Base-by-base conservation (phyloP, 2,888 invertebrate species). In the Melitaea athalia region DNA sequence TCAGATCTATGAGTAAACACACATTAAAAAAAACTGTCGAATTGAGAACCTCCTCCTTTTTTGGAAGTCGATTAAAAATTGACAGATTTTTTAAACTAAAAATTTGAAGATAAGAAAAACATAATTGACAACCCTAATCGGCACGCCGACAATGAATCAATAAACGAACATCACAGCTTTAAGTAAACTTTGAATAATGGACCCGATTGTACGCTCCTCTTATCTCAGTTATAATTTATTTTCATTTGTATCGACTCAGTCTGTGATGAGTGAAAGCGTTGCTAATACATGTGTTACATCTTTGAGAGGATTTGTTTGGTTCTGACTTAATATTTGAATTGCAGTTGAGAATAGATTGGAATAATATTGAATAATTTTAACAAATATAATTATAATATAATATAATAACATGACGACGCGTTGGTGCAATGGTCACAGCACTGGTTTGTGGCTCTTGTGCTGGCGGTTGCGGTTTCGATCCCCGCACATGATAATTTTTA, bases 191-290 rank as follows among this genome's bases (percentile, higher is more conserved):
- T 72, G 73, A 73, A 72, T 75, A 73, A 73, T 75, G 73, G 67
- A 57, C 55, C 53, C 42, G 33, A 63, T 63, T 52, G 70, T 63
- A 67, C 53, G 64, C 24, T 55, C 61, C 55, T 60, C 42, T 64
- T 73, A 73, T 72, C 74, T 75, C 68, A 72, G 70, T 75, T 75
- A 71, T 73, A 71, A 74, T 75, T 70, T 75, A 75, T 74, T 69
- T 64, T 64, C 73, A 71, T 68, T 70, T 64, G 66, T 68, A 68
- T 59, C 68, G 47, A 53, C 53, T 61, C 59, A 33, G 31, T 33
- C 52, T 38, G 43, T 70, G 68, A 69, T 59, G 71, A 71, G 71
- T 59, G 71, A 71, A 71, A 71, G 71, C 62, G 42, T 17, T 57
- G 52, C 42, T n/a, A 42, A n/a, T 55, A 15, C 49, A 42, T 61